Evolutionary conservation across 2,888 invertebrate genomes (phyloP).

Genomic region (Lingula anatina): DNA sequence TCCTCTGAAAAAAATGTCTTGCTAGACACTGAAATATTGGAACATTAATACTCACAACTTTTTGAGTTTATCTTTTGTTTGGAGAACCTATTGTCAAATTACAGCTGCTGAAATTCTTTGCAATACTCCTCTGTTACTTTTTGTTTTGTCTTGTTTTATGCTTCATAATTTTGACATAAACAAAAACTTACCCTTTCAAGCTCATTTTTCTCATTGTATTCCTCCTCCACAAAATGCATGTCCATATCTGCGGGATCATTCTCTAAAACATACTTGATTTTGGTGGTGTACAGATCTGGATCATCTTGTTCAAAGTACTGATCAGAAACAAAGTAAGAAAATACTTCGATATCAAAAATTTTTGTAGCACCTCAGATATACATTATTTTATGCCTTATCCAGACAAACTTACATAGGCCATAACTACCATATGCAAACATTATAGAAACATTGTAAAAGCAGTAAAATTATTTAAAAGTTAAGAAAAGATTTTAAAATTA

Average conservation of each 20-base stretch:
- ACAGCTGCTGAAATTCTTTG: too few relatives aligned
- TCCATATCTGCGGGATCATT: conserved; percentile 86
- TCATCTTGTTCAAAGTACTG: conserved; percentile 95
- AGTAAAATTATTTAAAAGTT: too few relatives aligned
- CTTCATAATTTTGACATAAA: too few relatives aligned
- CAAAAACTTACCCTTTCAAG: conserved; percentile 50
- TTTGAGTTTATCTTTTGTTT: too few relatives aligned
- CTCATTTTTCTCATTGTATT: conserved; percentile 74
- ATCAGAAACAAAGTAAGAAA: conserved; percentile 2
- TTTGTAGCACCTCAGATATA: background rate
- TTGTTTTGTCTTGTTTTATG: too few relatives aligned
- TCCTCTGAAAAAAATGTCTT: too few relatives aligned
- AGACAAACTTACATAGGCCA: background rate
- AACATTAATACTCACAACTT: too few relatives aligned
- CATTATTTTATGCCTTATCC: background rate
- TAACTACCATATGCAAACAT: background rate
- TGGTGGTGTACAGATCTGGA: conserved; percentile 86
- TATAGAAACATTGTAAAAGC: too few relatives aligned
- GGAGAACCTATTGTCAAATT: too few relatives aligned
- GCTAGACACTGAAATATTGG: too few relatives aligned
- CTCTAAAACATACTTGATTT: conserved; percentile 86
- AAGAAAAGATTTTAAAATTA: too few relatives aligned
- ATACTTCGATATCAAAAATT: background rate
- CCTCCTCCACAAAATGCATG: conserved; percentile 82
- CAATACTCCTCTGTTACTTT: too few relatives aligned